Conservation (phyloP, 2,113 vertebrate genomes). For the Chauna torquata region DNA sequence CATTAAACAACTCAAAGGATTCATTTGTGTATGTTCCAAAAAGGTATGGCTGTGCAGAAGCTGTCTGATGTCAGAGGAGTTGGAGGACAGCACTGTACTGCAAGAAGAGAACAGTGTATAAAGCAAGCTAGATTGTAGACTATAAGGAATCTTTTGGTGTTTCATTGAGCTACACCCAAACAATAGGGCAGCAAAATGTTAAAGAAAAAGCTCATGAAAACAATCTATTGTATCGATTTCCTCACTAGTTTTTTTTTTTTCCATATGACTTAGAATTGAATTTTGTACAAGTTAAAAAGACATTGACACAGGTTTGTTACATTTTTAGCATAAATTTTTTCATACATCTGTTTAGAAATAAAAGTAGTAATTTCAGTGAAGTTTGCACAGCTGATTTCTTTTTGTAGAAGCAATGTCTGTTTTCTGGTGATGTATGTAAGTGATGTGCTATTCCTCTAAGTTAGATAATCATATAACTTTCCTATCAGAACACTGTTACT, state of each 20-base stretch:
- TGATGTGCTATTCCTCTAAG: background rate
- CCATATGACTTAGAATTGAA: background rate
- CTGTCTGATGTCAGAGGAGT: background rate
- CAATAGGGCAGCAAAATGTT: background rate
- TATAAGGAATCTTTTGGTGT: background rate
- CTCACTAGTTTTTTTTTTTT: background rate
- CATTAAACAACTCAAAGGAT: background rate
- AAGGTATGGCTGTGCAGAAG: background rate
- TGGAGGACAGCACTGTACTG: background rate
- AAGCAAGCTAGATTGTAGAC: background rate
- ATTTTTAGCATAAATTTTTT: background rate
- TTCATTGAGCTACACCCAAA: background rate
- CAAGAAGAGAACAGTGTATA: background rate
- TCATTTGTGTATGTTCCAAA: background rate
- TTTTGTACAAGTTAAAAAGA: background rate
- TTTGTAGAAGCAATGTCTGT: background rate
- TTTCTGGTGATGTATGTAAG: background rate
- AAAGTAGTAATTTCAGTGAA: background rate
- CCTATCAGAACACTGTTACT: background rate
- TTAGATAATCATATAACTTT: background rate
- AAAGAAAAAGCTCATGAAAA: background rate
- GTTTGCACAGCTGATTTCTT: background rate
- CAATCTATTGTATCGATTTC: background rate
- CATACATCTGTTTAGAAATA: background rate
- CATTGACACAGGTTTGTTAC: background rate